Evolutionary conservation across 2,113 vertebrate genomes (phyloP), one percentile per base, ranked within the genome.

Genomic region (Alosa alosa): DNA sequence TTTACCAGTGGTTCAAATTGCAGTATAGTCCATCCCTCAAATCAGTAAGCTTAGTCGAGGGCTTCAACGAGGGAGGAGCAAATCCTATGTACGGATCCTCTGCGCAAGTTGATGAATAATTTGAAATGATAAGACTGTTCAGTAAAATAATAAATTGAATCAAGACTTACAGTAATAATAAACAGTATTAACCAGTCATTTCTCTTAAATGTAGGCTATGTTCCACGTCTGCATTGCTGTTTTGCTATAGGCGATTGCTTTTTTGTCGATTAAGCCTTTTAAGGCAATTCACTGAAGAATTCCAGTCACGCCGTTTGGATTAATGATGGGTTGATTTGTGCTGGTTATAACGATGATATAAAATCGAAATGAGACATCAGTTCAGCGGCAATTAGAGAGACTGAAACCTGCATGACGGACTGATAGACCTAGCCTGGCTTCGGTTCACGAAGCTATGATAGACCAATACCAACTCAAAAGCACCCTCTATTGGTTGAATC

Each of bases 11-110:
- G 84, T 86, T 90, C 89, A 84, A 81, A 72, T 89, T 90, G 90
- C 82, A 55, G 49, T 89, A 88, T 49, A 8, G 64, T 88, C 91
- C 57, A n/a, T 50, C 57, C 86, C 89, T 93, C 52, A 93, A 93
- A 91, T 57, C 86, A 72, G 36, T 39, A 41, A 36, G 72, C 72
- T 75, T 36, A 31, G 31, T 31, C 31, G 31, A 31, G 31, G 39
- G 10, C 68, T 5, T 17, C 10, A 78, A 39, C 25, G 72, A 36
- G 72, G 72, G 72, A 78, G 72, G 72, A 78, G 72, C 72, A 4
- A 41, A 11, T 39, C 64, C 64, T 10, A 36, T 39, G 68, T 17
- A 39, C 72, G 11, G 36, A 78, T 78, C 4, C 72, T 78, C 31
- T 78, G 10, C 15, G 22, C n/a, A 20, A n/a, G 22, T 64, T n/a